Evolutionary conservation across 64 coral and sea anemone species (phyloP), one percentile per base, ranked within the genome.

Genomic region (Dendronephthya gigantea): DNA sequence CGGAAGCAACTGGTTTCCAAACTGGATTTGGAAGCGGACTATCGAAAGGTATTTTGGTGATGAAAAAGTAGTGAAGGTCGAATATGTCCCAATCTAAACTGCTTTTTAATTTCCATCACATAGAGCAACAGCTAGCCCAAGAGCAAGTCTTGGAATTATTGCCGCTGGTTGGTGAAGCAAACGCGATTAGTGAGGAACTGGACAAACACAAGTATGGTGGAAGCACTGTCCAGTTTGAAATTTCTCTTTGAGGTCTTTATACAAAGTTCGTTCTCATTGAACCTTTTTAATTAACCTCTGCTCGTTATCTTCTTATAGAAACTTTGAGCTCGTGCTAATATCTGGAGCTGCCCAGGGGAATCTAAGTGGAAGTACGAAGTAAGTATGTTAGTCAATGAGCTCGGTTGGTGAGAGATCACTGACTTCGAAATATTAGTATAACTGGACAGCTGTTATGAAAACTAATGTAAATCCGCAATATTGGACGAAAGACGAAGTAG

Each of bases 131-230:
- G 85, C 82, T 91, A 16, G 95, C 90, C 38, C 95, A 98, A 69
- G 95, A 98, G 39, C 95, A 98, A 72, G 95, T 98, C 22, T 37
- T 98, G 37, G 95, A 98, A 52, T 51, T 91, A 15, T 91, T 98
- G 31, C 95, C 95, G 8, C 48, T 93, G 86, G 92, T 98, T 85
- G 93, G 95, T 85, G 95, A 98, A 75, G 92, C 89, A 9, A 98
- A 98, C 47, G 95, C 95, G 2, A 85, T 98, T 35, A 98, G 95
- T 51, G 95, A 98, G 56, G 95, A 98, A 79, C 89, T 98, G n/a
- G 92, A 98, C 85, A 98, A 98, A 81, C 91, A 92, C 51, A 98
- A 98, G 95, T 98, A 89, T 47, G 95, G 85, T 32, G 9, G 19
- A 9, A 30, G 0, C 1, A 2, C 0, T 30, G 29, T 9, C 32